Base-by-base conservation (phyloP, 2,797 vertebrate species). In the Paramormyrops hopkinsi region DNA sequence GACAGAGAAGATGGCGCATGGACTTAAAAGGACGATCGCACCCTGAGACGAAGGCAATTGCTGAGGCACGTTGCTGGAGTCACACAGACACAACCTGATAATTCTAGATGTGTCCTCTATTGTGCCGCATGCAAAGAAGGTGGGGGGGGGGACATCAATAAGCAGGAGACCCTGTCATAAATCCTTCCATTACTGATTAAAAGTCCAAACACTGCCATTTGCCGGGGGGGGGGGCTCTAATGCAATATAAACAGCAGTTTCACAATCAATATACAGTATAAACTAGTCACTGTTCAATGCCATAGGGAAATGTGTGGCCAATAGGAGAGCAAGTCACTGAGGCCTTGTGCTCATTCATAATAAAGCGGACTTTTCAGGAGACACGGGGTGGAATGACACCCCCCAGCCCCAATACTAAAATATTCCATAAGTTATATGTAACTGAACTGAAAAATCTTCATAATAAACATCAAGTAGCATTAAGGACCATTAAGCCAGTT, bases 231-330 rank as follows among this genome's bases (percentile, higher is more conserved):
- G 56, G 89, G 87, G 56, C 19, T n/a, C 50, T 73, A 90, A 90
- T 88, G 86, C 89, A 88, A 90, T 86, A 88, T 33, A 90, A 90
- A 90, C 87, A 90, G 62, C 53, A 59, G 73, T 90, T 90, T 90
- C n/a, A 53, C 79, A 48, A 90, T 90, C 89, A 88, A 90, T 90
- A 90, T 88, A 88, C 79, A 90, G 88, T 88, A 88, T 90, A 88
- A 90, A 86, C 89, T 86, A 88, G 87, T 90, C 46, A 88, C 59
- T 59, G 87, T 25, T 88, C 22, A 88, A n/a, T 37, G 87, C 2
- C 29, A 53, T 25, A 19, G 59, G 3, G 62, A 17, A 2, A 22
- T 25, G 7, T 41, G 88, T 62, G 62, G 44, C 41, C 59, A 48
- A 88, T 25, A 22, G 46, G 19, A 87, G 37, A 82, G 86, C 8